These are phyloP conservation scores for Nebria brevicollis DNA, from an alignment of 2,888 invertebrate species.

Conservation along the genomic window DNA sequence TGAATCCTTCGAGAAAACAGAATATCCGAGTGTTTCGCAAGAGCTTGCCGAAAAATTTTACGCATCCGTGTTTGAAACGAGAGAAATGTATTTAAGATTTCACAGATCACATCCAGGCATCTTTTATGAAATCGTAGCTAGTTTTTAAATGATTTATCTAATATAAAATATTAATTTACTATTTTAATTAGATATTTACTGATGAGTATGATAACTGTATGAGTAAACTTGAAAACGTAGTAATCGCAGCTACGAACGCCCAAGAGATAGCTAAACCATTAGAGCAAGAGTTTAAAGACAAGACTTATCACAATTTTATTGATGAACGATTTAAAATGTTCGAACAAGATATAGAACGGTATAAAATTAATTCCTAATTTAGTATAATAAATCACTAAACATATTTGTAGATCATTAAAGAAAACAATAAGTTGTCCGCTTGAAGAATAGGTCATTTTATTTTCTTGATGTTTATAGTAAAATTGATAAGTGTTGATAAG, in stretches of 20 bases:
- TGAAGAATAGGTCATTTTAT: neutral
- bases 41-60: neutral
- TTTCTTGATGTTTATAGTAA: neutral
- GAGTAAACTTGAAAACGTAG: constrained; percentile 50
- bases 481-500: neutral
- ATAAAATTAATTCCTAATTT: neutral
- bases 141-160: neutral
- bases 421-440: neutral
- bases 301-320: constrained; percentile 48
- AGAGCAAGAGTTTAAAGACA: constrained; percentile 44
- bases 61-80: constrained; percentile 18
- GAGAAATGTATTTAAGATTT: constrained; percentile 55
- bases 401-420: neutral
- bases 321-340: constrained; percentile 47
- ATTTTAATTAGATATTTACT: constrained; percentile 53
- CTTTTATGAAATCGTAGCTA: constrained; percentile 56
- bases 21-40: neutral
- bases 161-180: neutral
- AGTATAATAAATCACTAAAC: neutral
- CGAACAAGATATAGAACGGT: constrained; percentile 48
- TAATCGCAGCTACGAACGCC: constrained; percentile 47
- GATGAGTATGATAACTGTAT: constrained; percentile 51
- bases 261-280: constrained; percentile 6
- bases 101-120: constrained; percentile 58
- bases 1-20: neutral